These are phyloP conservation scores for Tinamus major DNA, from an alignment of 2,797 vertebrate genomes.

Conservation along the genomic window DNA sequence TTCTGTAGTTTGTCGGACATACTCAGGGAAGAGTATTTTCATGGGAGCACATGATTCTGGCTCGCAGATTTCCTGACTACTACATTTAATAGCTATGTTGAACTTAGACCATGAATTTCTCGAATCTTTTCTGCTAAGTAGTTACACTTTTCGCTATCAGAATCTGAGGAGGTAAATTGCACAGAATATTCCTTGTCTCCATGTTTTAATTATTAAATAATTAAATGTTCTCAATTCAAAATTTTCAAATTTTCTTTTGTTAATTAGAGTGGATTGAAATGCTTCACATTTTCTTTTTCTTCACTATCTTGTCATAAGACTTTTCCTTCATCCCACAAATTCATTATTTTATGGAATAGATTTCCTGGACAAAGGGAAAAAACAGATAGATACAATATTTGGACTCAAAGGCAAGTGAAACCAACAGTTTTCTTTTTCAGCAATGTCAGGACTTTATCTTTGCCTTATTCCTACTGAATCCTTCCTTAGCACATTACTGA, in stretches of 20 bases:
- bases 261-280: background rate
- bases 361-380: background rate
- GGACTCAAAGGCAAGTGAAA: background rate
- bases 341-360: background rate
- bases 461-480: background rate
- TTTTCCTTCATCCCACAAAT: background rate
- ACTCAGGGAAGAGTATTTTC: background rate
- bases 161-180: background rate
- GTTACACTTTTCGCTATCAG: background rate
- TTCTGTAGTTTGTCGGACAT: background rate
- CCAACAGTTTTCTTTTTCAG: background rate
- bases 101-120: background rate
- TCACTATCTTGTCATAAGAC: background rate
- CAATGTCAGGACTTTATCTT: background rate
- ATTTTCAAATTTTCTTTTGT: background rate
- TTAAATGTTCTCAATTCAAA: background rate
- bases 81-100: background rate
- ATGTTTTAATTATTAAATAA: background rate
- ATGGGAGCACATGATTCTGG: rapidly evolving
- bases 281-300: background rate
- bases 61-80: background rate
- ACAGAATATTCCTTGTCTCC: background rate
- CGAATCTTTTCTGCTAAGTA: background rate
- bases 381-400: background rate
- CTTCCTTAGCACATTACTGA: background rate